Evolutionary conservation across 2,797 vertebrate species (phyloP).

Genomic region (Hafferia zeledoni): DNA sequence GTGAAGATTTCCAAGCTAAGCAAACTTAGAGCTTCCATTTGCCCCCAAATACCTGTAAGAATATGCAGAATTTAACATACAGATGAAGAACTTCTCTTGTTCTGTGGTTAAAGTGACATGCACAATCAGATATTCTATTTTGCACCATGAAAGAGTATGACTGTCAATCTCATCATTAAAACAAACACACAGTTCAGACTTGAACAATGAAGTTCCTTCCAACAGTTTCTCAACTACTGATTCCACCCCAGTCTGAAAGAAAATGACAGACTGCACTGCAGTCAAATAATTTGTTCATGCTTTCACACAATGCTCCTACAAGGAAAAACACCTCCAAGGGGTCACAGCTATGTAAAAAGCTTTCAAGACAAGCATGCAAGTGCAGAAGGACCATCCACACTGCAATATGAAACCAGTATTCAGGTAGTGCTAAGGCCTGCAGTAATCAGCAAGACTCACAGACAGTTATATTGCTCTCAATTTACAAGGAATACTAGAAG

Average conservation of each 20-base stretch:
- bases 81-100: background rate
- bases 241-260: background rate
- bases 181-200: background rate
- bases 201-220: background rate
- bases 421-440: background rate
- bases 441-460: background rate
- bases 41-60: background rate
- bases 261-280: background rate
- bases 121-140: background rate
- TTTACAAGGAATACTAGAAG: background rate
- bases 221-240: background rate
- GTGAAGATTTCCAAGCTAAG: background rate
- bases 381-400: background rate
- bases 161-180: background rate
- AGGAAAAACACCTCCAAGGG: background rate
- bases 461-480: background rate
- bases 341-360: background rate
- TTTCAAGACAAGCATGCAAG: background rate
- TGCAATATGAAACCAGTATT: background rate
- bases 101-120: background rate
- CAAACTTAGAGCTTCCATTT: background rate
- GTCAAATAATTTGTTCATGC: background rate
- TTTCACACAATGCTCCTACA: background rate
- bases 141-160: background rate
- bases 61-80: rapidly evolving